These are phyloP conservation scores for Polymixis lichenea DNA, from an alignment of 2,888 invertebrate genomes.

Conservation along the genomic window DNA sequence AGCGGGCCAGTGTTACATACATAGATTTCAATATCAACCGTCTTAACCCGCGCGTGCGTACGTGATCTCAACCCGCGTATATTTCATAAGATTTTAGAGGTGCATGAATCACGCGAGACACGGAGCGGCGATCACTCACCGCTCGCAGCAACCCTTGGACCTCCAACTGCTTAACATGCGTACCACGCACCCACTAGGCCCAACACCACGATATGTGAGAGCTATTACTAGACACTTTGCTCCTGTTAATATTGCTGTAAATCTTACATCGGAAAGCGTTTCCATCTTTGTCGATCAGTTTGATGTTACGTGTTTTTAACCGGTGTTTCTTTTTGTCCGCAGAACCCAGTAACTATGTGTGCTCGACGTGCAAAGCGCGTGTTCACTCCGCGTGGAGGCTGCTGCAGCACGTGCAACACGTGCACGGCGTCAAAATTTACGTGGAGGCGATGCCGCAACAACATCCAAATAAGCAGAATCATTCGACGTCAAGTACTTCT, in stretches of 20 bases:
- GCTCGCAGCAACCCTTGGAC: slow-evolving; percentile 86
- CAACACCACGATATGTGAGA: slow-evolving; percentile 90
- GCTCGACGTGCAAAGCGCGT: slow-evolving; percentile 97
- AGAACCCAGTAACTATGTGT: slow-evolving; percentile 98
- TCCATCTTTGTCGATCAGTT: slow-evolving; percentile 68
- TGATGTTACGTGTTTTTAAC: slow-evolving; percentile 69
- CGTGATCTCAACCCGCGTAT: slow-evolving; percentile 88
- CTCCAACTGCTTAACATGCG: slow-evolving; percentile 86
- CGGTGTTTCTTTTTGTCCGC: slow-evolving; percentile 82
- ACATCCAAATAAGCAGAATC: slow-evolving; percentile 88
- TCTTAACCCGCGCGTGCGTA: slow-evolving; percentile 88
- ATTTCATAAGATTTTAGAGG: slow-evolving; percentile 91
- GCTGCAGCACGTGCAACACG: slow-evolving; percentile 98
- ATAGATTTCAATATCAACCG: slow-evolving; percentile 91
- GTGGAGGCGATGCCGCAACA: slow-evolving; percentile 91
- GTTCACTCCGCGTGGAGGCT: slow-evolving; percentile 98
- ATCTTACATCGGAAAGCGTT: slow-evolving; percentile 83
- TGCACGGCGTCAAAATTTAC: slow-evolving; percentile 98
- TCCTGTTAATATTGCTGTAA: slow-evolving; percentile 89
- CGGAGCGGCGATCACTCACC: slow-evolving; percentile 89
- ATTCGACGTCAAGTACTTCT: slow-evolving; percentile 90
- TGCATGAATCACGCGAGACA: slow-evolving; percentile 90
- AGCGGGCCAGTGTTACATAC: slow-evolving; percentile 84
- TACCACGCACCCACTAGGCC: slow-evolving; percentile 86
- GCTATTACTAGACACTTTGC: slow-evolving; percentile 91